Evolutionary conservation across 2,113 vertebrate genomes (phyloP).

Genomic region (Alethe diademata): DNA sequence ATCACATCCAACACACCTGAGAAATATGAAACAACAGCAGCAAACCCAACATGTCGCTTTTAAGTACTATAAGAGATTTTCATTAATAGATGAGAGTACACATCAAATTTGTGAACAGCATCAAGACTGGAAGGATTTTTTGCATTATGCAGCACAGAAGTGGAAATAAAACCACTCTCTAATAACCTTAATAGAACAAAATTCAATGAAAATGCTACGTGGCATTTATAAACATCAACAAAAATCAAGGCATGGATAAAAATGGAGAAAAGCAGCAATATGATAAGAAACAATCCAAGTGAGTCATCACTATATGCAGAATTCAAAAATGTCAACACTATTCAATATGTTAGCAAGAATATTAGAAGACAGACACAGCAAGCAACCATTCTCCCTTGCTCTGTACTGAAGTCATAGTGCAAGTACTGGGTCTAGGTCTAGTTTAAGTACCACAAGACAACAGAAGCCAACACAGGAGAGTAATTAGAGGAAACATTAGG

Average conservation of each 20-base stretch:
- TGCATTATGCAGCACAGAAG: not conserved
- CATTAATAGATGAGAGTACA: not conserved
- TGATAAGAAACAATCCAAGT: not conserved
- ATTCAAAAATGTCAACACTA: not conserved
- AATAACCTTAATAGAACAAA: not conserved
- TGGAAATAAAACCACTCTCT: not conserved
- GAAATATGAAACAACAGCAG: not conserved
- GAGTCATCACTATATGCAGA: not conserved
- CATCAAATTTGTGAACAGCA: not conserved
- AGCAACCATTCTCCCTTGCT: not conserved
- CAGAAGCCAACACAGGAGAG: not conserved
- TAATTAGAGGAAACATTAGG: not conserved
- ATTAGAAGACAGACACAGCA: not conserved
- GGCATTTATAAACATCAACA: not conserved
- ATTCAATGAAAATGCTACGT: not conserved
- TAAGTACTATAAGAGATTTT: not conserved
- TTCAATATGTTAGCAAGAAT: not conserved
- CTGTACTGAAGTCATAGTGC: not conserved
- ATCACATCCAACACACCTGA: not conserved
- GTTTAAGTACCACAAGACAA: not conserved
- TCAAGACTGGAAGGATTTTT: not conserved
- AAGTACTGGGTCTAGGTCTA: not conserved
- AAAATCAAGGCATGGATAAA: not conserved
- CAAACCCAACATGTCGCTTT: not conserved
- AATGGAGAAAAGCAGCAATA: not conserved